These are phyloP conservation scores for Fulica atra DNA, from an alignment of 2,113 vertebrate genomes.

Conservation along the genomic window DNA sequence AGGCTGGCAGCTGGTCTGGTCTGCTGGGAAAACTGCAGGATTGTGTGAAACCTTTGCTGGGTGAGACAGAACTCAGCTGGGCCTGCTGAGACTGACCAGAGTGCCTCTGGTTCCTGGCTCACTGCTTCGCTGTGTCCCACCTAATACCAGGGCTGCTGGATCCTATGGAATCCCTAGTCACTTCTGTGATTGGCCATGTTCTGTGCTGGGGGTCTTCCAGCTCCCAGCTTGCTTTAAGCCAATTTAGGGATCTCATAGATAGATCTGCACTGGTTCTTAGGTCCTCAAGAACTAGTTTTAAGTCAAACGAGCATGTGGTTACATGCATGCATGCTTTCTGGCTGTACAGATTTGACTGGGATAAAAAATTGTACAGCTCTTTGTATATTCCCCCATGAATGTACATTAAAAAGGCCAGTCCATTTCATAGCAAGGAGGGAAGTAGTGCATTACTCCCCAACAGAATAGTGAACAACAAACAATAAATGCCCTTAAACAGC, in stretches of 20 bases:
- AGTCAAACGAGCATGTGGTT: background rate
- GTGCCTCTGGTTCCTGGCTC: background rate
- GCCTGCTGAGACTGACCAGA: background rate
- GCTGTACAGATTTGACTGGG: background rate
- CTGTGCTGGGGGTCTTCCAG: background rate
- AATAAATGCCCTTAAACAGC: background rate
- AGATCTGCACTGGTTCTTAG: background rate
- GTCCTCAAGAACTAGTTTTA: background rate
- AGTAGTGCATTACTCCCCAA: background rate
- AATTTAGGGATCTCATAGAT: background rate
- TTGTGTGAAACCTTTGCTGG: background rate
- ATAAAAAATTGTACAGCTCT: background rate
- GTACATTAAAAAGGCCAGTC: background rate
- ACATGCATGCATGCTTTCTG: rapidly evolving
- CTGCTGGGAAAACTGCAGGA: background rate
- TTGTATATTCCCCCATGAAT: background rate
- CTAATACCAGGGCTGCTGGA: background rate
- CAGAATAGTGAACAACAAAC: background rate
- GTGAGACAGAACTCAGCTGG: background rate
- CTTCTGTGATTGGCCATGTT: background rate
- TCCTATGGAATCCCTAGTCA: background rate
- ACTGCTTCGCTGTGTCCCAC: background rate
- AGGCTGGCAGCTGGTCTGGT: background rate
- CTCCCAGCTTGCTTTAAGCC: background rate
- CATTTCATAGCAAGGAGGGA: background rate